Conservation (phyloP, 2,888 invertebrate species). For the Anthophora plumipes region DNA sequence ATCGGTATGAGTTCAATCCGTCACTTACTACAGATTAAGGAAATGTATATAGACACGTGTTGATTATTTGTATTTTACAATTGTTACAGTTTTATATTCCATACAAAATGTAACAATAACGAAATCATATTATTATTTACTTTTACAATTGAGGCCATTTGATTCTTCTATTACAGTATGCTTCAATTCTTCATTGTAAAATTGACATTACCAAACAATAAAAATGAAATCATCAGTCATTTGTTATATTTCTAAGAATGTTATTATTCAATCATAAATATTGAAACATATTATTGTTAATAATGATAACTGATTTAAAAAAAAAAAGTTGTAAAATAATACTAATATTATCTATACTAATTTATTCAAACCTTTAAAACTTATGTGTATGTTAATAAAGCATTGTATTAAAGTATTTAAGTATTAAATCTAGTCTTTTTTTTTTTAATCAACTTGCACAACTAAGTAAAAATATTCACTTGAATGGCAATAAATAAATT, state of each 20-base stretch:
- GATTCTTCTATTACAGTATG: neutral
- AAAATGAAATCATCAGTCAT: neutral
- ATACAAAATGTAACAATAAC: constrained; percentile 12
- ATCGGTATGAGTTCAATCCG: constrained; percentile 2
- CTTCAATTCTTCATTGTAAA: constrained; percentile 17
- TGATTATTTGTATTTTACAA: constrained; percentile 38
- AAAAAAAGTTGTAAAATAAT: constrained; percentile 1
- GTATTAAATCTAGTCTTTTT: constrained; percentile 26
- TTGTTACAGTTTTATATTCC: constrained; percentile 15
- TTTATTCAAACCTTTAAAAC: constrained; percentile 1
- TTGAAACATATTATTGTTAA: constrained; percentile 7
- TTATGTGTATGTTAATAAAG: constrained; percentile 19
- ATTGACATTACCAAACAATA: constrained; percentile 11
- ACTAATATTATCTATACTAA: constrained; percentile 9
- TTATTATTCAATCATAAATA: constrained; percentile 11
- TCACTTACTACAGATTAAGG: constrained; percentile 23
- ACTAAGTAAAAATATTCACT: neutral
- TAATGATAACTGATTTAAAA: constrained; percentile 13
- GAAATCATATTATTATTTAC: constrained; percentile 3
- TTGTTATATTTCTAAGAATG: constrained; percentile 3
- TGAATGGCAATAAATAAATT: neutral
- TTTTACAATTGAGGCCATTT: neutral
- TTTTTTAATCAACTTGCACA: constrained; percentile 5
- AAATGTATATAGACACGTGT: constrained; percentile 54
- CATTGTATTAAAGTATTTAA: constrained; percentile 18